Percentiles rank a stretch among this genome's conserved stretches.
Evolutionary conservation across 2,888 invertebrate genomes (phyloP).

Genomic region (Conchocele bisecta): DNA sequence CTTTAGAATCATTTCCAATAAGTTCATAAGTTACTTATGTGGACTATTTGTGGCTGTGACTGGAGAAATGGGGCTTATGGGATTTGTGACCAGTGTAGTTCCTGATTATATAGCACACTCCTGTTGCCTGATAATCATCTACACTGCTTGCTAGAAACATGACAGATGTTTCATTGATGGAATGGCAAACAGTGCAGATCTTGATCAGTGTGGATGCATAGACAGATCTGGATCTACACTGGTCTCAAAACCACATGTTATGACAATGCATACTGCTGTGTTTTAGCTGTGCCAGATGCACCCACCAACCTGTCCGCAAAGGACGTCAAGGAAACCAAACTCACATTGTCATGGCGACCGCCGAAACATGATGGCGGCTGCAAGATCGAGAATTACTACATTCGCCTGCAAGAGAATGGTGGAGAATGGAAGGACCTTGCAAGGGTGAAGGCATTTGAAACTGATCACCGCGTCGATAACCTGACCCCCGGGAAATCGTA

Average conservation of each 20-base stretch:
- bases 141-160: too few relatives aligned
- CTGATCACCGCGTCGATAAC: conserved; percentile 74
- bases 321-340: conserved; percentile 69
- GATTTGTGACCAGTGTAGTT: too few relatives aligned
- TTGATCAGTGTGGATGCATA: too few relatives aligned
- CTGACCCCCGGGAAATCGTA: conserved; percentile 76
- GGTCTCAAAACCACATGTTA: neutral
- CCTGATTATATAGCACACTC: too few relatives aligned
- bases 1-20: too few relatives aligned
- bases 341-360: conserved; percentile 81
- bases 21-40: too few relatives aligned
- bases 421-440: conserved; percentile 92
- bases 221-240: neutral
- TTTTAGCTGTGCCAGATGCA: conserved; percentile 73
- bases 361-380: conserved; percentile 82
- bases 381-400: conserved; percentile 78
- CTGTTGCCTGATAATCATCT: too few relatives aligned
- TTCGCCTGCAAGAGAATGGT: conserved; percentile 85
- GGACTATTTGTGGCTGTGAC: too few relatives aligned
- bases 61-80: too few relatives aligned
- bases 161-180: too few relatives aligned
- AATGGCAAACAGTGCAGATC: too few relatives aligned
- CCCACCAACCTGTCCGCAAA: conserved; percentile 65
- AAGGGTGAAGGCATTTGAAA: conserved; percentile 89
- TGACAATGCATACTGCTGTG: conserved; percentile 1